Base-by-base conservation (phyloP, 2,888 invertebrate genomes). In the Bombyx huttoni region DNA sequence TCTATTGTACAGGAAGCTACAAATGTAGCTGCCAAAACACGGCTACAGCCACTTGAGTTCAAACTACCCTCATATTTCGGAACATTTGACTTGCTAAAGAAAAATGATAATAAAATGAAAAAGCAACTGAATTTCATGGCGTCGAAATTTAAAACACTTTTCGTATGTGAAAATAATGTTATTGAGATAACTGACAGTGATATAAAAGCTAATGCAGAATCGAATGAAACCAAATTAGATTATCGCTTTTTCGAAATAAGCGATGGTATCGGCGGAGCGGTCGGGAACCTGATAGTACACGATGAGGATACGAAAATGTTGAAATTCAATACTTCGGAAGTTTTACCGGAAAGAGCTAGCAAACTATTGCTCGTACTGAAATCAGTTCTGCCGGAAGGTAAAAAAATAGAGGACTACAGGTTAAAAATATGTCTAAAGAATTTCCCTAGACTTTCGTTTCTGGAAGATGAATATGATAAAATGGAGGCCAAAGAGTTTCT, bases 181-280 rank as follows among this genome's bases (percentile, higher is more conserved):
- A 59, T 70, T 24, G 56, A 61, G 34, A 59, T 69, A 48, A 59
- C 55, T 13, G 56, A 50, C 13, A 50, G 47, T 0, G 48, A 52
- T n/a, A n/a, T 51, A 8, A 45, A 52, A 40, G 51, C 58, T 40
- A 50, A 61, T 46, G 60, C 63, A 40, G 58, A 71, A 14, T 65
- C 66, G 33, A 50, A 60, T 0, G 51, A 57, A 10, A 62, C 63
- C 60, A 51, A 55, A 51, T 51, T 70, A 35, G 56, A 65, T 48
- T 51, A 55, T 49, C 60, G 61, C 13, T 63, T 67, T 40, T 47
- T 71, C 10, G 60, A 60, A 51, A 58, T 58, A 9, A 64, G 64
- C 49, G 62, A 63, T 45, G 67, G 68, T 7, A 65, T 73, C 7
- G 68, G 68, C 6, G 63, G 72, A n/a, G 60, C 68, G n/a, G 63